Evolutionary conservation across 2,113 vertebrate species (phyloP).

Genomic region (Sapayoa aenigma): DNA sequence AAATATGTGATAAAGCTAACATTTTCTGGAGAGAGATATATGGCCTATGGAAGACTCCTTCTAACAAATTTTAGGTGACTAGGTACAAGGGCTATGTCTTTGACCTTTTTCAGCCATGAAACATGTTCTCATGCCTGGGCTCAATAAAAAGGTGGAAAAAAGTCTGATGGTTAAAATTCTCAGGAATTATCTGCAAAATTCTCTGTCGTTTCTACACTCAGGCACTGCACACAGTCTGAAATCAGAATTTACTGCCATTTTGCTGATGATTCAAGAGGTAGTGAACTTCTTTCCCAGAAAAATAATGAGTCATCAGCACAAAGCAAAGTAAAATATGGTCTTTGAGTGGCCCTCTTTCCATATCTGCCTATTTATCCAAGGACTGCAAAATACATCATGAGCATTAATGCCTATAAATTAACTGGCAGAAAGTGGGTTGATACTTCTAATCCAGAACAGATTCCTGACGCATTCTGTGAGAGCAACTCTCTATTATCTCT

Average conservation of each 20-base stretch:
- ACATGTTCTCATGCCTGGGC: not conserved
- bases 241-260: conserved; percentile 52
- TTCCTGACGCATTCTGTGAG: not conserved
- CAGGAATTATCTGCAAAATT: not conserved
- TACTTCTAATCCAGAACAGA: conserved; percentile 1
- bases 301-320: conserved; percentile 42
- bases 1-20: not conserved
- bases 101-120: not conserved
- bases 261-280: conserved; percentile 44
- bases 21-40: not conserved
- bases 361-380: conserved; percentile 28
- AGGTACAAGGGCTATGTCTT: not conserved
- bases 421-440: not conserved
- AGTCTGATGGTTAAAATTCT: not conserved
- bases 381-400: not conserved
- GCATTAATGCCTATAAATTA: conserved; percentile 21
- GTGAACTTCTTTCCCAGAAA: conserved; percentile 45
- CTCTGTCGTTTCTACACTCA: not conserved
- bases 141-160: not conserved
- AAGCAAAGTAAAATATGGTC: conserved; percentile 12
- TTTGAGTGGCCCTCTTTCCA: conserved; percentile 11
- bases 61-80: not conserved
- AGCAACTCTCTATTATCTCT: not conserved
- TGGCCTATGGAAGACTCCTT: not conserved
- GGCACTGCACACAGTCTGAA: not conserved